Percentiles rank a stretch among this genome's conserved stretches.
Conservation (phyloP, 2,113 vertebrate genomes). For the Otolemur garnettii region DNA sequence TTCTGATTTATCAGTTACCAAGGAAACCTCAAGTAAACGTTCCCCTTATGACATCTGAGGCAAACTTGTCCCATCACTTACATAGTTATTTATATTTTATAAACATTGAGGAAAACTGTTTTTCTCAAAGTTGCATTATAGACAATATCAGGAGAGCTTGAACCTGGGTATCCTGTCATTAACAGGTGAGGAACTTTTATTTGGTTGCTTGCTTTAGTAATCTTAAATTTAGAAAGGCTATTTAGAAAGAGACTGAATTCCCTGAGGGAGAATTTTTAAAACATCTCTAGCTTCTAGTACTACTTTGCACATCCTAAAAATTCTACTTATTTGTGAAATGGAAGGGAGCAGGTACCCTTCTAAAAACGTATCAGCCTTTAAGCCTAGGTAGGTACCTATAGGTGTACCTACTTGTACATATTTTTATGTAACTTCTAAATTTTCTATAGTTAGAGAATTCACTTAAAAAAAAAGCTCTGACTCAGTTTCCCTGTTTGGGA, state of each 20-base stretch:
- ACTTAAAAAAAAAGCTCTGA: background rate
- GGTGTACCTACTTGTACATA: background rate
- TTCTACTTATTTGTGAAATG: background rate
- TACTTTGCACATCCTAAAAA: background rate
- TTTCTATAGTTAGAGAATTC: background rate
- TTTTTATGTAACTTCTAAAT: background rate
- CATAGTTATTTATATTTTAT: background rate
- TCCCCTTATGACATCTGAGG: background rate
- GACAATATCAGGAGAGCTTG: background rate
- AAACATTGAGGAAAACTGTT: background rate
- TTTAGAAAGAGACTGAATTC: background rate
- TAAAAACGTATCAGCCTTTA: background rate
- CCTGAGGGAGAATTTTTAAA: background rate
- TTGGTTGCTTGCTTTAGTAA: background rate
- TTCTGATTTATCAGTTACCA: background rate
- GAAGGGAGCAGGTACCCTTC: background rate
- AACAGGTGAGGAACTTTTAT: background rate
- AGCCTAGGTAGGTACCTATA: background rate
- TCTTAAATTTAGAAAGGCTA: background rate
- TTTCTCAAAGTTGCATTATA: background rate
- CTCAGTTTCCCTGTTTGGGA: conserved; percentile 30
- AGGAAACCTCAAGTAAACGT: background rate
- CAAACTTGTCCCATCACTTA: background rate
- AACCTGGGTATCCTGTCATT: background rate
- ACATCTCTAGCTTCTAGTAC: background rate